A percentile compares a stretch with the other conserved stretches of the same genome.
Evolutionary conservation across 1,140 invertebrate species (phyloP).

Genomic region (Drosophila guanche): DNA sequence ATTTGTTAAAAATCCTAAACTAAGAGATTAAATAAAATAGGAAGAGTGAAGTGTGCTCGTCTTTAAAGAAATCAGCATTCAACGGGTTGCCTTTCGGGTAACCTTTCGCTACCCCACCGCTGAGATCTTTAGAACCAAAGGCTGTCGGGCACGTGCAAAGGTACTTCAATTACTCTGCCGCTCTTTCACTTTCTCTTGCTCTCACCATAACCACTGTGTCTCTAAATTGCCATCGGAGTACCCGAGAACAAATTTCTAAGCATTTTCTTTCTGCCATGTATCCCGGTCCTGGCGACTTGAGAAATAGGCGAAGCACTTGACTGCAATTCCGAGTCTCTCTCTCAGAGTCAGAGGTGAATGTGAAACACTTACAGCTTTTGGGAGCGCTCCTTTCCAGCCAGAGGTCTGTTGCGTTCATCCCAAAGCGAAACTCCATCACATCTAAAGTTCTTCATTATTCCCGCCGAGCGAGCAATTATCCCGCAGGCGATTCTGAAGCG

Average conservation of each 20-base stretch:
- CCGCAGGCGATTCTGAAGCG: slow-evolving; percentile 88
- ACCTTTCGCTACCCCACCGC: not conserved
- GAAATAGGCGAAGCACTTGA: slow-evolving; percentile 39
- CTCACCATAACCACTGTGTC: slow-evolving; percentile 18
- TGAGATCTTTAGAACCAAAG: not conserved
- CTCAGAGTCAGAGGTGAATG: not conserved
- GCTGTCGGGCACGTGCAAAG: slow-evolving; percentile 48
- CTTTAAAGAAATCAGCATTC: too few species aligned
- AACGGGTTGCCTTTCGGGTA: too few species aligned
- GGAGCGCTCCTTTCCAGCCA: slow-evolving; percentile 68
- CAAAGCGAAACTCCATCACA: slow-evolving; percentile 92
- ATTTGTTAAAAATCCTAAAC: too few species aligned
- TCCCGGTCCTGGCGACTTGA: slow-evolving; percentile 28
- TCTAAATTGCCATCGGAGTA: slow-evolving; percentile 56
- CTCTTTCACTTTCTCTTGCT: not conserved
- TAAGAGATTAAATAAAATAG: too few species aligned
- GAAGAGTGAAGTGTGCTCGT: too few species aligned
- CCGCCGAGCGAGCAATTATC: slow-evolving; percentile 92
- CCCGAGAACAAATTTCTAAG: slow-evolving; percentile 48
- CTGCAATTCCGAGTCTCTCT: slow-evolving; percentile 19
- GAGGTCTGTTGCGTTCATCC: slow-evolving; percentile 87
- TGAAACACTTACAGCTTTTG: slow-evolving; percentile 49
- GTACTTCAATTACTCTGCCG: slow-evolving; percentile 47
- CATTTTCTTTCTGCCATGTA: slow-evolving; percentile 44
- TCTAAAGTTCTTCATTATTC: slow-evolving; percentile 91